Evolutionary conservation across 2,797 vertebrate genomes (phyloP).

Genomic region (Chrysocyon brachyurus): DNA sequence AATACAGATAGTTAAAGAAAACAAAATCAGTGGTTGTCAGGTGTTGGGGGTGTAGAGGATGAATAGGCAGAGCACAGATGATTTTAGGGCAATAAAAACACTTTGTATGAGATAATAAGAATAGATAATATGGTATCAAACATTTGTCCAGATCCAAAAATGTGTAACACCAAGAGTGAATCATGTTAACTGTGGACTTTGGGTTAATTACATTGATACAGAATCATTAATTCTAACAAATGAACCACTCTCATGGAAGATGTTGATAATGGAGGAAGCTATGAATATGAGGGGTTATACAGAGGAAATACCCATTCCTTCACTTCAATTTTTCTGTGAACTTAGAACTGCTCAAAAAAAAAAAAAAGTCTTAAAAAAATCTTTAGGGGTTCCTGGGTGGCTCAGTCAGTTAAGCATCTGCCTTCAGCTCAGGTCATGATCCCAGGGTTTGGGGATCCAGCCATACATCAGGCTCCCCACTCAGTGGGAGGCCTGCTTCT

Average conservation of each 20-base stretch:
- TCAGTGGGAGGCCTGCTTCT: no score
- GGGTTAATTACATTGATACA: background rate
- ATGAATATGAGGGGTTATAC: no score
- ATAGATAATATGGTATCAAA: background rate
- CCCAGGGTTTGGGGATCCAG: no score
- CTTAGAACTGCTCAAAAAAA: background rate
- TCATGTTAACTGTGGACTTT: background rate
- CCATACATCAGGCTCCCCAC: no score
- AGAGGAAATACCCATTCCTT: background rate
- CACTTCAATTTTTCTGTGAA: background rate
- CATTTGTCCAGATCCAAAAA: background rate
- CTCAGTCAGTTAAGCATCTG: no score
- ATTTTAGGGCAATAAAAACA: background rate
- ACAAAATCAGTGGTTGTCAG: background rate
- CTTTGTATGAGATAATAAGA: background rate
- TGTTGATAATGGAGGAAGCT: background rate
- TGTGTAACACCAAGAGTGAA: background rate
- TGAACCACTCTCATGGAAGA: background rate
- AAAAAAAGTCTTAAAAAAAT: background rate
- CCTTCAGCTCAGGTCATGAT: no score
- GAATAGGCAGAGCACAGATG: background rate
- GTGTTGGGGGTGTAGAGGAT: background rate
- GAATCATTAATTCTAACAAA: constrained; percentile 11
- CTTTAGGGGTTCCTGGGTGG: no score
- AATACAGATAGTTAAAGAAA: background rate